Conservation (phyloP, 1,140 invertebrate species). For the Megalopta genalis region DNA sequence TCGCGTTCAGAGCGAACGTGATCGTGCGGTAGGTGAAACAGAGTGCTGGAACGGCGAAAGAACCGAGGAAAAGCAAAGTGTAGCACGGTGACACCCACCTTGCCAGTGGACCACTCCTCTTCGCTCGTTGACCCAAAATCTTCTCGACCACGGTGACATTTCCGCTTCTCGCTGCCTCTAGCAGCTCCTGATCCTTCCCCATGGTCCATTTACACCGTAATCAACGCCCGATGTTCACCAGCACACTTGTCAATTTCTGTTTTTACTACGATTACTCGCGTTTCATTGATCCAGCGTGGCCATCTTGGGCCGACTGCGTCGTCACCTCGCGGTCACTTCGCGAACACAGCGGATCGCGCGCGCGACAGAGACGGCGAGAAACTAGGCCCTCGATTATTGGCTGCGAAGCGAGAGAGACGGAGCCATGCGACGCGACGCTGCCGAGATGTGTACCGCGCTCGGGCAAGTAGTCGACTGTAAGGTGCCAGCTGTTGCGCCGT, state of each 20-base stretch:
- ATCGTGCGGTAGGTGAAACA: neutral
- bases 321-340: constrained; percentile 76
- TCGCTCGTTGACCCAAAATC: constrained; percentile 92
- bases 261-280: constrained; percentile 82
- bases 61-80: constrained; percentile 50
- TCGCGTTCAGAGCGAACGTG: no score
- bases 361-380: constrained; percentile 13
- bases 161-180: constrained; percentile 96
- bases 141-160: constrained; percentile 94
- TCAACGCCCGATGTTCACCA: constrained; percentile 76
- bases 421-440: neutral
- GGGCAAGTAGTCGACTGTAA: constrained; percentile 47
- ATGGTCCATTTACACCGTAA: constrained; percentile 85
- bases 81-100: constrained; percentile 85
- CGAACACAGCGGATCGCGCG: constrained; percentile 14
- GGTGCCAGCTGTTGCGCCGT: constrained; percentile 64
- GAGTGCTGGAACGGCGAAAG: constrained; percentile 16
- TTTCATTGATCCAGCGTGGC: constrained; percentile 88
- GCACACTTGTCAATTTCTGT: constrained; percentile 82
- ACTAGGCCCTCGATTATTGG: neutral
- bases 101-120: constrained; percentile 94
- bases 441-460: constrained; percentile 26
- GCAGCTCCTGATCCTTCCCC: constrained; percentile 97
- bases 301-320: constrained; percentile 82
- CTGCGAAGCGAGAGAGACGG: constrained; percentile 17